Evolutionary conservation across 1,140 invertebrate genomes (phyloP), one percentile per base, ranked within the genome.

Genomic region (Fopius arisanus): DNA sequence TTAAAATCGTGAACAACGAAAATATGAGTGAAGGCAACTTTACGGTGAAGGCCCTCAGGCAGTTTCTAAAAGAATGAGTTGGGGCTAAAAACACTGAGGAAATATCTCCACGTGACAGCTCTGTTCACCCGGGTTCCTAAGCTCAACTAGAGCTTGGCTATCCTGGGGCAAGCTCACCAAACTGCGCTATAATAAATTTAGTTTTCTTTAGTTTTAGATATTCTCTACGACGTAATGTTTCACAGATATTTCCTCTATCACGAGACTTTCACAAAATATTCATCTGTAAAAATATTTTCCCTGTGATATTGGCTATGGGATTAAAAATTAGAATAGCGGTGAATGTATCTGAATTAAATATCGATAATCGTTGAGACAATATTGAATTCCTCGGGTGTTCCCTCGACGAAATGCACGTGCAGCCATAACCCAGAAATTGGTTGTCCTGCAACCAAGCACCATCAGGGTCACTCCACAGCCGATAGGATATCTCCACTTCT

Each of bases 361-460:
- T 81, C 77, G 79, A 81, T 81, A 78, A 76, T 73, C 70, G 41
- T 33, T 63, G n/a, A 65, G 73, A 74, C 78, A 78, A 79, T 78
- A 77, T 76, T 74, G 74, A 79, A 78, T 81, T 79, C 79, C 77
- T 79, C 70, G 68, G 76, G 79, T 74, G 71, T 70, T 68, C 63
- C 76, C 43, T 54, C 63, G 74, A 75, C 63, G 69, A 67, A 62
- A 68, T 69, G 40, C 43, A 77, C 74, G 72, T 69, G 74, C 41
- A 59, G 68, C 75, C 77, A 74, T 78, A 75, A 74, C 68, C 75
- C 73, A 41, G 78, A 69, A 75, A 78, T 78, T 75, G 75, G 69
- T 76, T 76, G 75, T 65, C 72, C 70, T 62, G 21, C 31, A 59
- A 66, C 28, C 70, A 54, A 9, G 41, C 70, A 67, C 37, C 67